phyloP scores from a whole-genome alignment of 2,113 vertebrate species.

The Notiomystis cincta region DNA sequence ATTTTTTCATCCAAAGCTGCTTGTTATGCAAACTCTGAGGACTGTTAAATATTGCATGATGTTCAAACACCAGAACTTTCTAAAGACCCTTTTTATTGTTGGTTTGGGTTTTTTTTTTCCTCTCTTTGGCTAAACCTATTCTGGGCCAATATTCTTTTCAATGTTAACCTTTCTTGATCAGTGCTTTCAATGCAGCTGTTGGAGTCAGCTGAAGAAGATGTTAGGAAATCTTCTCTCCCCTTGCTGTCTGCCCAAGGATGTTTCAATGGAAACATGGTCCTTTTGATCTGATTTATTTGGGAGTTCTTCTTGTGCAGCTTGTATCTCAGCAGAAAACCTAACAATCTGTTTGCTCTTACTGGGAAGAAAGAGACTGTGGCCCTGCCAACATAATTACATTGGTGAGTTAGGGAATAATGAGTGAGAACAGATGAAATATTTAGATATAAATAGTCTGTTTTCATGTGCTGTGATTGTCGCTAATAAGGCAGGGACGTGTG shows the following conservation, averaged over 20 bases:
- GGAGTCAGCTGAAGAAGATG: not conserved
- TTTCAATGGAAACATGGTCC: not conserved
- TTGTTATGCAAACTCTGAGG: not conserved
- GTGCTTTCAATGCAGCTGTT: not conserved
- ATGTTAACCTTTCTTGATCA: not conserved
- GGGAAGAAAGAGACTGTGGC: not conserved
- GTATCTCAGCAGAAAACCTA: conserved; percentile 26
- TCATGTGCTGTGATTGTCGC: conserved; percentile 3
- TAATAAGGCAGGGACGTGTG: conserved; percentile 45
- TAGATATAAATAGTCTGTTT: conserved; percentile 59
- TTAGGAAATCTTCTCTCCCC: not conserved
- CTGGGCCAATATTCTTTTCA: not conserved
- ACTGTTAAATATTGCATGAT: not conserved
- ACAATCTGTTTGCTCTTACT: conserved; percentile 37
- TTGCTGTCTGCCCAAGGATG: not conserved
- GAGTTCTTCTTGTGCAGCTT: not conserved
- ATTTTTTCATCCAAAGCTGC: not conserved
- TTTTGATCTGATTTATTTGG: conserved; percentile 4
- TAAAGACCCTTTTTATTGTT: not conserved
- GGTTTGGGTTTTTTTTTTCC: accelerated
- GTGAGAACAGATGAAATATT: conserved; percentile 59
- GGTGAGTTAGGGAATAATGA: conserved; percentile 45
- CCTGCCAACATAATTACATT: conserved; percentile 50
- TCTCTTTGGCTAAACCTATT: not conserved
- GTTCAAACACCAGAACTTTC: not conserved